A percentile compares a stretch with the other conserved stretches of the same genome.
Evolutionary conservation across 2,113 vertebrate species (phyloP).

Genomic region (Callospermophilus lateralis): DNA sequence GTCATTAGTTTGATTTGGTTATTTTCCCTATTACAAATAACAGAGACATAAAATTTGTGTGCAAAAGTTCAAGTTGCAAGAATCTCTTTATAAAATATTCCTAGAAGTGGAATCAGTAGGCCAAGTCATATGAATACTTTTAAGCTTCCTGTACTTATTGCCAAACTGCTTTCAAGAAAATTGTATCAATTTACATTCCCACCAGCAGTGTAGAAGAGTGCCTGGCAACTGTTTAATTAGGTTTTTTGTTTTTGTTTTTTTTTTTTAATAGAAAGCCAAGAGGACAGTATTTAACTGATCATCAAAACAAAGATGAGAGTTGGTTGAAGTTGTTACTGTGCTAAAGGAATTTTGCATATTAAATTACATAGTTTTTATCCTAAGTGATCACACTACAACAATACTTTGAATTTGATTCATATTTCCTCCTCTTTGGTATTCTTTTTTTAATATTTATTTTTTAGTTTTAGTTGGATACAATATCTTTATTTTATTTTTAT

Average conservation of each 20-base stretch:
- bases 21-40: not conserved
- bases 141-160: not conserved
- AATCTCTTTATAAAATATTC: slow-evolving; percentile 40
- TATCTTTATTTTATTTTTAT: too few relatives aligned
- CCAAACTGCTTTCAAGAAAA: slow-evolving; percentile 55
- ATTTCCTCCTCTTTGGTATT: not conserved
- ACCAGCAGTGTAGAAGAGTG: not conserved
- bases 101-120: slow-evolving; percentile 45
- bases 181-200: slow-evolving; percentile 35
- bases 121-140: slow-evolving; percentile 36
- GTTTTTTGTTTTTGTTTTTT: slow-evolving; percentile 9
- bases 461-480: too few relatives aligned
- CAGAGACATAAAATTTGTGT: not conserved
- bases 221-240: slow-evolving; percentile 20
- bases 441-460: too few relatives aligned
- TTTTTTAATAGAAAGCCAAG: slow-evolving; percentile 48
- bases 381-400: not conserved
- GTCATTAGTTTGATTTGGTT: not conserved
- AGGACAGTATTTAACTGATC: slow-evolving; percentile 26
- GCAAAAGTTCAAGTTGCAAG: not conserved
- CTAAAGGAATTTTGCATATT: not conserved
- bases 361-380: not conserved
- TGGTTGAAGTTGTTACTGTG: not conserved
- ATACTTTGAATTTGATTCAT: slow-evolving; percentile 13
- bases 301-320: slow-evolving; percentile 15